Conservation (phyloP, 2,113 vertebrate genomes). For the Phyllostomus discolor region DNA sequence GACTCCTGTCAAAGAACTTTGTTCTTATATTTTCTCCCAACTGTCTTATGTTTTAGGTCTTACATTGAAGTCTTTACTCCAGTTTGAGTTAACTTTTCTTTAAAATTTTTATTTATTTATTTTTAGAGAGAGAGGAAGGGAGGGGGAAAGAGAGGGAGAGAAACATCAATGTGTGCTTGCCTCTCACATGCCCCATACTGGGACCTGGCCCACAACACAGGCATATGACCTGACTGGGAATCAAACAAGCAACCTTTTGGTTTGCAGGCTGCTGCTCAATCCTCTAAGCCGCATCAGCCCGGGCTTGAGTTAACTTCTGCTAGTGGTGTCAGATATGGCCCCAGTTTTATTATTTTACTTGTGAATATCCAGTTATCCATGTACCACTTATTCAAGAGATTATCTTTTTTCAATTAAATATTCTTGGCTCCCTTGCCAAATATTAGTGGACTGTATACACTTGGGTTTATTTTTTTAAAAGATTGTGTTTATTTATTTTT, state of each 20-base stretch:
- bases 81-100: background rate
- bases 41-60: background rate
- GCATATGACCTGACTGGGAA: no score
- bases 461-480: background rate
- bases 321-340: background rate
- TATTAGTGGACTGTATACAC: background rate
- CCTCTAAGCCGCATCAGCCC: no score
- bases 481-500: no score
- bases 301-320: background rate
- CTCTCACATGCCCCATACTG: no score
- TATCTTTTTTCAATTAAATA: background rate
- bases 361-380: background rate
- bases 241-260: no score
- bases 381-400: background rate
- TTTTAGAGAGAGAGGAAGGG: no score
- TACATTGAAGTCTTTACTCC: background rate
- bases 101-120: no score
- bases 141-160: no score
- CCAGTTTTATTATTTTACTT: background rate
- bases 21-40: background rate
- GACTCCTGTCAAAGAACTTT: background rate
- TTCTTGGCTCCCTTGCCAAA: background rate
- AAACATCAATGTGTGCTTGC: no score
- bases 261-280: no score
- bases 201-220: no score